Evolutionary conservation across 1,140 invertebrate species (phyloP), one percentile per base, ranked within the genome.

Genomic region (Drosophila equinoxialis): DNA sequence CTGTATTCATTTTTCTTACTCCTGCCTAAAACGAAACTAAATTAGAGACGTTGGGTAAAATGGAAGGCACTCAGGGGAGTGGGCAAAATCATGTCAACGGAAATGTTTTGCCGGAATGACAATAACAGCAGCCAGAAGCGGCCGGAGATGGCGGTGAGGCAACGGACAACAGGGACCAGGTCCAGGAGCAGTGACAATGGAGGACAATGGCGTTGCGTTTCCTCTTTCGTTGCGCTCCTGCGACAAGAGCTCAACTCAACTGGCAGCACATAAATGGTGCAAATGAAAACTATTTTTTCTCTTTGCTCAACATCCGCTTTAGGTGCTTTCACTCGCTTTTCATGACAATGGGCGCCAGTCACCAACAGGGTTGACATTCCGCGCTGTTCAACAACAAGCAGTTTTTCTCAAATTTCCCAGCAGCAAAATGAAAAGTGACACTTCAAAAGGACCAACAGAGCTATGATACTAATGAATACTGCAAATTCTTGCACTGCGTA

Each of bases 171-270:
- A 39, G 54, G 23, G 26, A 39, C 33, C 62, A 39, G 37, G 11
- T 13, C 10, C 37, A 39, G 3, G 11, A 39, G 11, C 37, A 42
- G 59, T 20, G 65, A 48, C 58, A 51, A 3, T 26, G 63, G 60
- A 68, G 72, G 71, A 86, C 82, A 86, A 87, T 86, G 72, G 83
- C 76, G 83, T 74, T 79, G 83, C 79, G 77, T 83, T 86, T 86
- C 83, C 79, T 79, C 62, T 86, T 86, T 79, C 83, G 81, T 66
- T 72, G 68, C 58, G 39, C 41, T 67, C 74, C 54, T 26, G 37
- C 65, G 17, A 26, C 37, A 58, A 33, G 37, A 51, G 45, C 45
- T 23, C 45, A 51, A 23, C 45, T 48, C 45, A 26, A 41, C 54
- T 64, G 68, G 35, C 58, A 71, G 62, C 54, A 74, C 74, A 66